Conservation (phyloP, 2,888 invertebrate genomes). For the Eurytoma californica region DNA sequence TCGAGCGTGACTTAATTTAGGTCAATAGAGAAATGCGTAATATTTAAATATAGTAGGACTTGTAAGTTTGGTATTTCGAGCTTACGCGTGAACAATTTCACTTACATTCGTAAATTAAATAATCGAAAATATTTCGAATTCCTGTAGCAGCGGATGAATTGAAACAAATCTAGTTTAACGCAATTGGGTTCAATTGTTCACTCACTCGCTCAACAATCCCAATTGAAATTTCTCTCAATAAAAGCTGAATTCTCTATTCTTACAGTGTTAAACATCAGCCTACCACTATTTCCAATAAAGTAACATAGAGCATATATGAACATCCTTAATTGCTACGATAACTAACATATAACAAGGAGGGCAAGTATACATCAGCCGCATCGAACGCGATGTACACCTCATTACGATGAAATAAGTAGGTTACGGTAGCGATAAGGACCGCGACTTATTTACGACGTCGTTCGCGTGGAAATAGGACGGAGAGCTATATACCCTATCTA, state of each 20-base stretch:
- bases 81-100: not conserved
- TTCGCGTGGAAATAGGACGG: constrained; percentile 20
- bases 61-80: too few species aligned
- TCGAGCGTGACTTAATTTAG: not conserved
- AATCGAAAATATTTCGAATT: too few species aligned
- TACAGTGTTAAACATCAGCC: too few species aligned
- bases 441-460: constrained; percentile 33
- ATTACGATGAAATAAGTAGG: constrained; percentile 16
- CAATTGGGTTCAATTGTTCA: not conserved
- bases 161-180: not conserved
- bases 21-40: too few species aligned
- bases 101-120: too few species aligned
- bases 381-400: too few species aligned
- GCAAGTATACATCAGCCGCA: too few species aligned
- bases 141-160: not conserved
- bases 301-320: too few species aligned
- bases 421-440: constrained; percentile 21
- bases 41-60: too few species aligned
- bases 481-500: not conserved
- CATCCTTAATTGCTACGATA: too few species aligned
- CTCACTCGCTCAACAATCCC: not conserved
- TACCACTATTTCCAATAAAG: too few species aligned
- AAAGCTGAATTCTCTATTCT: not conserved
- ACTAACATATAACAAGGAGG: too few species aligned
- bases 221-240: not conserved